phyloP scores from a whole-genome alignment of 2,113 vertebrate genomes.

The Mesitornis unicolor region DNA sequence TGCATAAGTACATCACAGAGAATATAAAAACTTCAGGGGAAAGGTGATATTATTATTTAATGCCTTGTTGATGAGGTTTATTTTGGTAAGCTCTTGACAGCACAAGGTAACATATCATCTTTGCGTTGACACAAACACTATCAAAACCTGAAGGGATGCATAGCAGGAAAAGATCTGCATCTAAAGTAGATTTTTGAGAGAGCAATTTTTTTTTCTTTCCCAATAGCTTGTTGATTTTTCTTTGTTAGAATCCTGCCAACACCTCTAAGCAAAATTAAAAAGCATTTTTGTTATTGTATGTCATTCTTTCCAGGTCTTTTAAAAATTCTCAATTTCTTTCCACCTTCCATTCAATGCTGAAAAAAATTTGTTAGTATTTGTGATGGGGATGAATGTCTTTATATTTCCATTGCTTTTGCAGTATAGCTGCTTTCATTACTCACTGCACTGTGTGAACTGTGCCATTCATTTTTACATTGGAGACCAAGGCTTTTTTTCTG shows the following conservation, averaged over 20 bases:
- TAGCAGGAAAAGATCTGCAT: constrained; percentile 16
- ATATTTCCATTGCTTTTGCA: constrained; percentile 3
- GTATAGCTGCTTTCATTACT: constrained; percentile 36
- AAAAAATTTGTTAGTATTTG: not conserved
- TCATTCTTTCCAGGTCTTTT: constrained; percentile 15
- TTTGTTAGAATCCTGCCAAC: constrained; percentile 36
- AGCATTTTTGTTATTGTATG: not conserved
- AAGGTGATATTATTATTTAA: constrained; percentile 69
- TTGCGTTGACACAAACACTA: constrained; percentile 45
- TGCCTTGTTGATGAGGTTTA: constrained; percentile 63
- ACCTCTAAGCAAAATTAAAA: constrained; percentile 41
- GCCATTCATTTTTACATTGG: constrained; percentile 4
- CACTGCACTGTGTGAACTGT: not conserved
- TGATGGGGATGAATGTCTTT: not conserved
- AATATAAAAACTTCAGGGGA: constrained; percentile 57
- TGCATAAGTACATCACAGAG: constrained; percentile 60
- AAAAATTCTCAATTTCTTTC: constrained; percentile 18
- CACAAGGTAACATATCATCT: constrained; percentile 54
- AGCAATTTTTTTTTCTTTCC: not conserved
- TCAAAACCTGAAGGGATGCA: constrained; percentile 37
- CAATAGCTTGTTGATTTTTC: not conserved
- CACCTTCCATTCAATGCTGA: not conserved
- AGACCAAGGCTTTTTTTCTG: constrained; percentile 6
- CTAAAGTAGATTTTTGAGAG: constrained; percentile 31
- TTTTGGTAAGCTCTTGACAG: constrained; percentile 65